Evolutionary conservation across 2,797 vertebrate species (phyloP), one percentile per base, ranked within the genome.

Genomic region (Oreochromis mossambicus): DNA sequence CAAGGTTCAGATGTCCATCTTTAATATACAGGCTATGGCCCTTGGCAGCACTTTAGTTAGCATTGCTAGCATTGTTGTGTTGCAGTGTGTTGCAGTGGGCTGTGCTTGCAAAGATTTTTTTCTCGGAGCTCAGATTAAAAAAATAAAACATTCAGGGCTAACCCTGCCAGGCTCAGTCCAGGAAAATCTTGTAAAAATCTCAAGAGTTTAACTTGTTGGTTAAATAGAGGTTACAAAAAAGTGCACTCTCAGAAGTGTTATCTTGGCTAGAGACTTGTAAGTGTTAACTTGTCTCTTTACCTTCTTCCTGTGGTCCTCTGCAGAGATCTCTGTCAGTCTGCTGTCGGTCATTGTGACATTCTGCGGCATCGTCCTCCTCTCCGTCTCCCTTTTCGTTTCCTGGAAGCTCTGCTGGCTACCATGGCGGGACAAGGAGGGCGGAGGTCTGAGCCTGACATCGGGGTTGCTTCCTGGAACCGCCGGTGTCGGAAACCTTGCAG

Each of bases 351-450:
- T 98, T 15, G 98, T 98, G 92, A 98, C 98, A 0, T 98, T 98
- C 96, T 98, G 98, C 8, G 98, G 98, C 87, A 97, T 98, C 68
- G 97, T 98, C 77, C 96, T 98, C 43, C 96, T 98, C 83, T 97
- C 97, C 3, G 98, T 98, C 82, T 98, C 98, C 14, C 97, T 98
- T 89, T 98, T 98, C n/a, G 98, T 98, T 86, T 98, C 98, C 52
- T 98, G 98, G 98, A 98, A 98, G 94, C 95, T 98, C 48, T 98
- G 98, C 95, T 98, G 98, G 98, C 94, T 98, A 92, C 98, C 98
- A 92, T 98, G 98, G 98, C 89, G 98, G 87, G 97, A 98, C 95
- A 98, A 98, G 86, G 96, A 96, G 86, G 98, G 97, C 1, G 97
- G 96, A 11, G 97, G 97, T 1, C 95, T 97, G 66, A 96, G 96